These are phyloP conservation scores for Bostrychus sinensis DNA, from an alignment of 2,113 vertebrate genomes.

Conservation along the genomic window DNA sequence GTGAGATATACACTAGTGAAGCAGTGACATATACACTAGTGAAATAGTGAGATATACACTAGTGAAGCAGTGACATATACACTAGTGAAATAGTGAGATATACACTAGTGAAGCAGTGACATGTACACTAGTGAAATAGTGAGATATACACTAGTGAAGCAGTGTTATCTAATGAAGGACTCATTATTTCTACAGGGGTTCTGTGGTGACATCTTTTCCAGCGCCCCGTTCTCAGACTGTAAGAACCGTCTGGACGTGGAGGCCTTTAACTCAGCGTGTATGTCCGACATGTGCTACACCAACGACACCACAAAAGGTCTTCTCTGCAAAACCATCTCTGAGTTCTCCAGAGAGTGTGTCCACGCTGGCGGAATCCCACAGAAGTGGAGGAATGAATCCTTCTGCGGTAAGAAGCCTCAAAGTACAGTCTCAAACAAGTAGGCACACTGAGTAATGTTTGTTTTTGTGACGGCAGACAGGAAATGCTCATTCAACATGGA, in stretches of 20 bases:
- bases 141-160: neutral
- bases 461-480: conserved; percentile 72
- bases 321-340: conserved; percentile 85
- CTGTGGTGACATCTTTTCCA: conserved; percentile 80
- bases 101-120: too few species aligned
- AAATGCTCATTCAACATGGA: conserved; percentile 82
- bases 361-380: conserved; percentile 84
- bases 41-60: neutral
- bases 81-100: too few species aligned
- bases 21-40: too few species aligned
- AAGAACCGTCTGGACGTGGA: conserved; percentile 73
- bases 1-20: neutral
- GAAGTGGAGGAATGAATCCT: conserved; percentile 82
- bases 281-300: conserved; percentile 82
- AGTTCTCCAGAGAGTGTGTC: conserved; percentile 90
- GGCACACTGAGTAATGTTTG: neutral
- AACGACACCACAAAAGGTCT: conserved; percentile 18
- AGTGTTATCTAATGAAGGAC: too few species aligned
- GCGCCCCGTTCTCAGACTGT: conserved; percentile 78
- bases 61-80: too few species aligned
- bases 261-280: conserved; percentile 81
- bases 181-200: conserved; percentile 31
- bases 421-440: neutral
- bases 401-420: conserved; percentile 82
- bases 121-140: too few species aligned